Conservation (phyloP, 2,888 invertebrate species). For the Geotrupes spiniger region DNA sequence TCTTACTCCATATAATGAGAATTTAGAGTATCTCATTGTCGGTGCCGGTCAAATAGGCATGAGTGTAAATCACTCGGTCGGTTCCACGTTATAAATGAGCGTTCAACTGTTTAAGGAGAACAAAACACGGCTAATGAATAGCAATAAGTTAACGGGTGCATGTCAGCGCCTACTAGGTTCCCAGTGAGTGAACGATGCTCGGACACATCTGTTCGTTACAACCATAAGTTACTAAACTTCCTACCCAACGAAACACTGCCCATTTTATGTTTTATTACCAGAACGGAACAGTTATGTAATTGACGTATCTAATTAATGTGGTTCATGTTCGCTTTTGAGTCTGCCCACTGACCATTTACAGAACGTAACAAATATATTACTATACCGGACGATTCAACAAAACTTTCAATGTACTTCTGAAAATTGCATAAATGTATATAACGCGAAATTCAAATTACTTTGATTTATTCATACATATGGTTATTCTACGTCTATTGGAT, state of each 20-base stretch:
- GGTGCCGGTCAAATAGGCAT: slow-evolving; percentile 23
- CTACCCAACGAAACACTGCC: slow-evolving; percentile 12
- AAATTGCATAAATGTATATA: no score
- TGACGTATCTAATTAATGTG: slow-evolving; percentile 6
- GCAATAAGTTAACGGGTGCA: slow-evolving; percentile 39
- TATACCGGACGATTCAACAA: no score
- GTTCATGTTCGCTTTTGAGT: not conserved
- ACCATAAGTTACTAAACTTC: slow-evolving; percentile 24
- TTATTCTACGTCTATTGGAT: no score
- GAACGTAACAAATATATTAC: no score
- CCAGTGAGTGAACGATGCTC: slow-evolving; percentile 32
- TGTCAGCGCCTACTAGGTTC: slow-evolving; percentile 33
- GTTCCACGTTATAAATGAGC: slow-evolving; percentile 40
- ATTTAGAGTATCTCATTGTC: slow-evolving; percentile 21
- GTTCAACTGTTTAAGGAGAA: slow-evolving; percentile 40
- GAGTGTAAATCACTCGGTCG: slow-evolving; percentile 39
- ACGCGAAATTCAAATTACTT: no score
- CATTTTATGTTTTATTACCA: not conserved
- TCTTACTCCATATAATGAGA: slow-evolving; percentile 20
- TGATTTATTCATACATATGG: no score
- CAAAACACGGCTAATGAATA: slow-evolving; percentile 42
- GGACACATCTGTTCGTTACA: slow-evolving; percentile 29
- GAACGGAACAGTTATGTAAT: not conserved
- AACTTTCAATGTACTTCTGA: no score
- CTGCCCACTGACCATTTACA: no score